Evolutionary conservation across 2,888 invertebrate species (phyloP), one percentile per base, ranked within the genome.

Genomic region (Cheilosia urbana): DNA sequence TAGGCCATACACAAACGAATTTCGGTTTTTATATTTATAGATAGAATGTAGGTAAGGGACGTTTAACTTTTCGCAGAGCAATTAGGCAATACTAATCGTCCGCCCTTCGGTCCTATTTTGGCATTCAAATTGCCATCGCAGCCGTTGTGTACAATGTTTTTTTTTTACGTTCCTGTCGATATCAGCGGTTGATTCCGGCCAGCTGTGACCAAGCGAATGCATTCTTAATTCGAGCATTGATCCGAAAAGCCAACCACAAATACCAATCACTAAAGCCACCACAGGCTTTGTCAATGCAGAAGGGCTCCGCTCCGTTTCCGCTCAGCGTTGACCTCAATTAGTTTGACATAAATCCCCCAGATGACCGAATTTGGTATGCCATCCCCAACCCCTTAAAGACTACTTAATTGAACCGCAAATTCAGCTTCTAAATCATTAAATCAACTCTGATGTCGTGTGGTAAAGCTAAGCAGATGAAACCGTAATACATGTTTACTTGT

Each of bases 381-480:
- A 5, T 4, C 51, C 15, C 24, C 27, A 51, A 2, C n/a, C 37
- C 7, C 7, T 24, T 17, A 17, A 53, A 27, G 21, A n/a, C 19
- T 17, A 51, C 51, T 27, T 11, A 73, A 49, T 51, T 37, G 19
- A 53, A 71, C 79, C 75, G n/a, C 71, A 66, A 49, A 49, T 66
- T 71, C 24, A 47, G 34, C 49, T 53, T 66, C 40, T 45, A 45
- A 76, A 80, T 71, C 76, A 85, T 71, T 80, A 80, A 84, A 76
- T 84, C 66, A 62, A 71, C 27, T 27, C 53, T 55, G 30, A 45
- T 30, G 13, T 53, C 27, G 19, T 65, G 65, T 9, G 83, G 73
- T 60, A 7, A 21, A 40, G 21, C 21, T 17, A 30, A 69, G 40
- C 73, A 84, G 58, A 69, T 69, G 51, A 58, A 51, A 5, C 49